A percentile compares a stretch with the other conserved stretches of the same genome.
These are phyloP conservation scores for Matsumurasca onukii DNA, from an alignment of 1,140 invertebrate species.

Conservation along the genomic window DNA sequence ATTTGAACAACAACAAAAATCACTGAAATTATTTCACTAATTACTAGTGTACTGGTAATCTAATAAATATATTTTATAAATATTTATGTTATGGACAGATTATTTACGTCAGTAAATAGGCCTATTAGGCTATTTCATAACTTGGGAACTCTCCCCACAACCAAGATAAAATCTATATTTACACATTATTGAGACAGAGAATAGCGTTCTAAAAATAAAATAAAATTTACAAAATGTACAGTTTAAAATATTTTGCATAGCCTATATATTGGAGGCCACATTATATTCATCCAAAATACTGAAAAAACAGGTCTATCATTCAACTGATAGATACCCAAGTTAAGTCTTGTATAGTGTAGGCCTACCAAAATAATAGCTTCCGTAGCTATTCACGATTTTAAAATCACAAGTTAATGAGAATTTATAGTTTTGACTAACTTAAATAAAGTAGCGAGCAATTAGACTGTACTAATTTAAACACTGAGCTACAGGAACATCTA, in stretches of 20 bases:
- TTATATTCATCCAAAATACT: conserved; percentile 13
- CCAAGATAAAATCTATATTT: conserved; percentile 18
- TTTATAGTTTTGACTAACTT: background rate
- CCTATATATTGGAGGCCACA: background rate
- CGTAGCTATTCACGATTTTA: too few species aligned
- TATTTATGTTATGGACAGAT: conserved; percentile 24
- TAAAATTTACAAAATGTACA: conserved; percentile 8
- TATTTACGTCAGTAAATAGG: conserved; percentile 21
- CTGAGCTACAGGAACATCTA: conserved; percentile 30
- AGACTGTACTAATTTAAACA: conserved; percentile 29
- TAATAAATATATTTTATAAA: conserved; percentile 22
- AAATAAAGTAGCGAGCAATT: conserved; percentile 16
- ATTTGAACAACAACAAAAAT: too few species aligned
- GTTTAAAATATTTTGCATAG: conserved; percentile 5
- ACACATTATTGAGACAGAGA: background rate
- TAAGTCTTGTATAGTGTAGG: conserved; percentile 11
- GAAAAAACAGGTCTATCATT: background rate
- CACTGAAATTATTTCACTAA: too few species aligned
- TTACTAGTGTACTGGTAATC: too few species aligned
- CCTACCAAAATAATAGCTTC: conserved; percentile 13
- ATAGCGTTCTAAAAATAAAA: conserved; percentile 15
- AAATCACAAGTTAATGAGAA: background rate
- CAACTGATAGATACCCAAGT: background rate
- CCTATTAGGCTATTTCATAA: conserved; percentile 16
- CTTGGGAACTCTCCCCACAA: conserved; percentile 14